phyloP scores from a whole-genome alignment of 1,140 invertebrate species.

The Pogonognathellus flavescens region DNA sequence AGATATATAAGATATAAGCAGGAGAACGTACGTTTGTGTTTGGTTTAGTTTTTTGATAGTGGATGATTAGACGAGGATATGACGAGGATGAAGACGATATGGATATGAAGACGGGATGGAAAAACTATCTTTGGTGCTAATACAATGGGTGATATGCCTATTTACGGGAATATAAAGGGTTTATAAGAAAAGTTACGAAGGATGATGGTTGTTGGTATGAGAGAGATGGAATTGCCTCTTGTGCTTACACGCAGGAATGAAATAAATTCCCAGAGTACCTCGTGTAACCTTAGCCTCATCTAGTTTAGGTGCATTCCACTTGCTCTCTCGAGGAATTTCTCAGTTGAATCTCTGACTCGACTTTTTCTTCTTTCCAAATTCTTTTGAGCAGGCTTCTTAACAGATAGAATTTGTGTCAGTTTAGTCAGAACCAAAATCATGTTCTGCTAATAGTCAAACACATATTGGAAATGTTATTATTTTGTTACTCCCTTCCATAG shows the following conservation, averaged over 20 bases:
- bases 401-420: constrained; percentile 20
- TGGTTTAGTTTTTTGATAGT: too few relatives aligned
- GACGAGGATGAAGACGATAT: too few relatives aligned
- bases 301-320: constrained; percentile 21
- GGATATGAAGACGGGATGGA: too few relatives aligned
- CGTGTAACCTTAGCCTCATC: constrained; percentile 8
- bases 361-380: constrained; percentile 18
- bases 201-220: not conserved
- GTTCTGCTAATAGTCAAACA: not conserved
- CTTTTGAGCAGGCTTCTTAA: not conserved
- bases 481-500: too few relatives aligned
- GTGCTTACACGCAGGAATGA: constrained; percentile 22
- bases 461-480: not conserved
- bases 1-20: too few relatives aligned
- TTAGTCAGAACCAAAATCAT: not conserved
- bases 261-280: constrained; percentile 27
- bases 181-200: too few relatives aligned
- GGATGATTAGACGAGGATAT: too few relatives aligned
- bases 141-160: too few relatives aligned
- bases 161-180: too few relatives aligned
- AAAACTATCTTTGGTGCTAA: too few relatives aligned
- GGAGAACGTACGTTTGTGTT: too few relatives aligned
- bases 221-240: constrained; percentile 19
- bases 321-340: constrained; percentile 28
- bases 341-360: constrained; percentile 26